Base-by-base conservation (phyloP, 2,888 invertebrate genomes). In the Gryllus longicercus region DNA sequence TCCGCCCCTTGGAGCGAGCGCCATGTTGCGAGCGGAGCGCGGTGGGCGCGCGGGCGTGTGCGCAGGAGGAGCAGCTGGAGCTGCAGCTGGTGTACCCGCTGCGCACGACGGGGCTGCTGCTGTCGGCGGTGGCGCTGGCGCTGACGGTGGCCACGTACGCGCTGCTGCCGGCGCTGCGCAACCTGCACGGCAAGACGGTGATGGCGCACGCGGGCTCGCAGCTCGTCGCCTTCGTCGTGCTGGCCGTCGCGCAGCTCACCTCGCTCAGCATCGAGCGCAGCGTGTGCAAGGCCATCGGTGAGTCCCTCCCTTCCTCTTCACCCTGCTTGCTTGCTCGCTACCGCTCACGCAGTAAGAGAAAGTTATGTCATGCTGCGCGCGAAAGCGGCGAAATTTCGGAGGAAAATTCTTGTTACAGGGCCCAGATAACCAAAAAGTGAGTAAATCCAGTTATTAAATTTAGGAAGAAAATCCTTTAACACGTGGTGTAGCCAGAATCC, bases 241-340 rank as follows among this genome's bases (percentile, higher is more conserved):
- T 63, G 4, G 63, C 63, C 63, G n/a, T n/a, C n/a, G 63, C 63
- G 63, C 63, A 63, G n/a, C 63, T 63, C 63, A 14, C n/a, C 63
- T 63, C 63, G 16, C 14, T 14, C 16, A 14, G n/a, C 14, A 16
- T 76, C n/a, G 21, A 21, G 4, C 14, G 16, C 4, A 10, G 16
- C 14, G 38, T n/a, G 4, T 25, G 38, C 23, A 76, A 76, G 16
- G 76, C 23, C 38, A 76, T 76, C 38, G 38, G 38, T 76, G 21
- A 25, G 76, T n/a, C 16, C 16, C 14, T 82, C 90, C 89, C 50
- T 88, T 93, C 94, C 91, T 82, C 93, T 91, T 86, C 87, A 89
- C 78, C 89, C 90, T 93, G 85, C 93, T 93, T 38, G 4, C 4
- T 38, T 38, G 2, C 25, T 5, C 25, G 2, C 4, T 38, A 2